A percentile compares a stretch with the other conserved stretches of the same genome.
These are phyloP conservation scores for Etheostoma cragini DNA, from an alignment of 2,113 vertebrate genomes.

Conservation along the genomic window DNA sequence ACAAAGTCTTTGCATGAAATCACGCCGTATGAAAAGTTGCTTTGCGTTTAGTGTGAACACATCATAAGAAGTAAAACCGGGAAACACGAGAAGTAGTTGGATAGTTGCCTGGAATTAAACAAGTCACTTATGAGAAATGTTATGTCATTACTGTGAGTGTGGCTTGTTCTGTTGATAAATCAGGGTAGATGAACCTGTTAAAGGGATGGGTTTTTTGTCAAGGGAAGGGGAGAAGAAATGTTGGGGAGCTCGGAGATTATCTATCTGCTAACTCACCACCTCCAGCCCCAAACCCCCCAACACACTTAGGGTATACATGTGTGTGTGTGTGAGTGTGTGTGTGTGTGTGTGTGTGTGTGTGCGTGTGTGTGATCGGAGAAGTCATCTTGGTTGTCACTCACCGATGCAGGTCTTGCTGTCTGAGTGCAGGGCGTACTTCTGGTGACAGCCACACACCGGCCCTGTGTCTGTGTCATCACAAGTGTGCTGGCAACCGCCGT, in stretches of 20 bases:
- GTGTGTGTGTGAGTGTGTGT: constrained; percentile 16
- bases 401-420: constrained; percentile 97
- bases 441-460: constrained; percentile 95
- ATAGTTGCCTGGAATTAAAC: too few species aligned
- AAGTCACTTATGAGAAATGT: too few species aligned
- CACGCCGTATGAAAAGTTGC: too few species aligned
- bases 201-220: background rate
- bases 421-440: constrained; percentile 96
- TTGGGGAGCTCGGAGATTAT: background rate
- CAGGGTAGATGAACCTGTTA: too few species aligned
- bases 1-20: too few species aligned
- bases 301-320: background rate
- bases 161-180: too few species aligned
- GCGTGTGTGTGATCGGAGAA: constrained; percentile 1
- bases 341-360: constrained; percentile 17
- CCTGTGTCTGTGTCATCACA: constrained; percentile 96
- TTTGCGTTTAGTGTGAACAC: too few species aligned
- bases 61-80: too few species aligned
- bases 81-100: too few species aligned
- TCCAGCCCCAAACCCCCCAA: background rate
- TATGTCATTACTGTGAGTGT: too few species aligned
- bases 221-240: background rate
- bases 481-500: constrained; percentile 97
- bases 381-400: constrained; percentile 82
- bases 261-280: constrained; percentile 4